Evolutionary conservation across 2,888 invertebrate species (phyloP), one percentile per base, ranked within the genome.

Genomic region (Lacanobia oleracea): DNA sequence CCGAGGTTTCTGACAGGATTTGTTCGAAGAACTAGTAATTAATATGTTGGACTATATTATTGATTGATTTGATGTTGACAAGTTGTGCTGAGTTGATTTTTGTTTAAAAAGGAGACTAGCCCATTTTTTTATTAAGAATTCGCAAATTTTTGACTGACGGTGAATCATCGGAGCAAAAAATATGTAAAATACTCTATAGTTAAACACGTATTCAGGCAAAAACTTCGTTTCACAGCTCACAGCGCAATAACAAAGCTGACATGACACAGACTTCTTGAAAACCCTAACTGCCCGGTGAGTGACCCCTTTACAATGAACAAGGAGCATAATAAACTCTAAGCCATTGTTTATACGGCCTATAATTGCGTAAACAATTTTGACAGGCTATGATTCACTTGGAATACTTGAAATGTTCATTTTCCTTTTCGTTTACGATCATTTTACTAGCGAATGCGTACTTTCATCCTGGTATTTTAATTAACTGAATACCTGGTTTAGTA

Each of bases 211-310:
- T 62, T 54, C 16, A 50, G 53, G 9, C 61, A 37, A 67, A 82
- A 77, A 63, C 23, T 21, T 56, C 37, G 21, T 54, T 77, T 69
- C 37, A 65, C 79, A 40, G 63, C 57, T 82, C 65, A 40, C 12
- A 53, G 61, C 40, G 18, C 63, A 83, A 67, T 59, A 82, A 79
- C 67, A 83, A 68, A 51, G 10, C 76, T 67, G 81, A 83, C 76
- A 76, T 43, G 75, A 75, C 69, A 65, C 84, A 84, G 79, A 78
- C 82, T 78, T 75, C 66, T 27, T 60, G 64, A 72, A 76, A 77
- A 73, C 72, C 75, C 80, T 84, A 79, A 84, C 79, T 71, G 45
- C 56, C 66, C 72, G 84, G 82, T 77, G 70, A 78, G n/a, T 80
- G 76, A 78, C 85, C 74, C 37, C 68, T 56, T 57, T n/a, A 56